Conservation (phyloP, 2,797 vertebrate genomes). For the Pseudochaenichthys georgianus region DNA sequence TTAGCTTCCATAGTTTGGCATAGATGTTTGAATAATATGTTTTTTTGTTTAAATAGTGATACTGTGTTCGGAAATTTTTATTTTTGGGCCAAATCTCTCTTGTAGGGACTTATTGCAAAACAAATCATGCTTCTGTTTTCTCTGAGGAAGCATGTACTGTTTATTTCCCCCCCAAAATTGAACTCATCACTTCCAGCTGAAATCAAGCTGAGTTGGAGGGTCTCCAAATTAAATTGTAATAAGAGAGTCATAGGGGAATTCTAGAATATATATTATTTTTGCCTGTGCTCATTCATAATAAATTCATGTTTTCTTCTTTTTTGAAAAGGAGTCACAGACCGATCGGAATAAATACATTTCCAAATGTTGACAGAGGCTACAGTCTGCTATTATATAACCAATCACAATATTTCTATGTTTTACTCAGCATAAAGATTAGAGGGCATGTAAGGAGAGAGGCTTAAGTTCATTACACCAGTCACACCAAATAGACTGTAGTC, state of each 20-base stretch:
- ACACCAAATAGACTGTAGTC: constrained; percentile 39
- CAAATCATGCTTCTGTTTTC: constrained; percentile 2
- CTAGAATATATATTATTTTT: constrained; percentile 26
- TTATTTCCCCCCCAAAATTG: constrained; percentile 31
- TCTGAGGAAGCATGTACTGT: constrained; percentile 14
- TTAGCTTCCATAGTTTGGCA: not conserved
- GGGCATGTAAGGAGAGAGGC: constrained; percentile 41
- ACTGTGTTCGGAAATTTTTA: not conserved
- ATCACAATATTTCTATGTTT: constrained; percentile 57
- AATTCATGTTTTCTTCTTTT: too few relatives aligned
- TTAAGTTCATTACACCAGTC: constrained; percentile 21
- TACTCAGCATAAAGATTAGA: constrained; percentile 62
- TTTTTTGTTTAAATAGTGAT: not conserved
- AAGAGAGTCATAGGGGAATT: constrained; percentile 23
- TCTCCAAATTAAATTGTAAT: constrained; percentile 39
- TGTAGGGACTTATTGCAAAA: not conserved
- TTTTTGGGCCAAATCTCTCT: not conserved
- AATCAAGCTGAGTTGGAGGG: constrained; percentile 10
- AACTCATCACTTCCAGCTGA: constrained; percentile 33
- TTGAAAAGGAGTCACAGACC: constrained; percentile 29
- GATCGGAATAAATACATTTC: constrained; percentile 55
- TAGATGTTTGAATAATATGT: not conserved
- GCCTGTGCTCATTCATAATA: not conserved
- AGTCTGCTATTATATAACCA: constrained; percentile 44
- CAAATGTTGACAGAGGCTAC: constrained; percentile 49